phyloP scores from a whole-genome alignment of 2,113 vertebrate species.

The Rhagologus leucostigma region DNA sequence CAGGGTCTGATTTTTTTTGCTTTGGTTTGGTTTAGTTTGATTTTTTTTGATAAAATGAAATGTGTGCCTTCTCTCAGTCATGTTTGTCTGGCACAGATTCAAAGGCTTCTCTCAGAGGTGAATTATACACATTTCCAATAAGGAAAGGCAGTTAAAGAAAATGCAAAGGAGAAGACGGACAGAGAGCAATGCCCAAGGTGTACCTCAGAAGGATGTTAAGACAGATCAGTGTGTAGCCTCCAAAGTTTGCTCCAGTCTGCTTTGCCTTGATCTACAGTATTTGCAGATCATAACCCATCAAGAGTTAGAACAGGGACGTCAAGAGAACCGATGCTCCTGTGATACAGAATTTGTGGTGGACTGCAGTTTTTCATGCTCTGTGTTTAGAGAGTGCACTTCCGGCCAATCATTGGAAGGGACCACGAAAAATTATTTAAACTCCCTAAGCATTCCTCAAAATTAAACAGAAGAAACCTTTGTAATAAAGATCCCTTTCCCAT shows the following conservation, averaged over 20 bases:
- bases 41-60: not conserved
- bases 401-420: fast-evolving
- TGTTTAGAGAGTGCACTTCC: not conserved
- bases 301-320: not conserved
- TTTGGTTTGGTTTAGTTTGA: not conserved
- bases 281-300: not conserved
- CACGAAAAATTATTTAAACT: not conserved
- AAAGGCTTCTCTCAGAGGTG: not conserved
- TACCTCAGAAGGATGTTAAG: not conserved
- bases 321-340: not conserved
- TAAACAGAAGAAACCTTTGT: not conserved
- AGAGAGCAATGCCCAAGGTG: fast-evolving
- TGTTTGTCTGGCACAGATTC: not conserved
- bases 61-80: not conserved
- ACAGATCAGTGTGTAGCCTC: not conserved
- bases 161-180: not conserved
- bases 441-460: not conserved
- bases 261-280: not conserved
- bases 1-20: not conserved
- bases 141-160: not conserved
- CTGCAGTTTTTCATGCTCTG: no score
- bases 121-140: not conserved
- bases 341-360: fast-evolving
- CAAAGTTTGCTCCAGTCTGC: not conserved
- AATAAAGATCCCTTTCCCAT: not conserved